Evolutionary conservation across 2,888 invertebrate species (phyloP), one percentile per base, ranked within the genome.

Genomic region (Hypena proboscidalis): DNA sequence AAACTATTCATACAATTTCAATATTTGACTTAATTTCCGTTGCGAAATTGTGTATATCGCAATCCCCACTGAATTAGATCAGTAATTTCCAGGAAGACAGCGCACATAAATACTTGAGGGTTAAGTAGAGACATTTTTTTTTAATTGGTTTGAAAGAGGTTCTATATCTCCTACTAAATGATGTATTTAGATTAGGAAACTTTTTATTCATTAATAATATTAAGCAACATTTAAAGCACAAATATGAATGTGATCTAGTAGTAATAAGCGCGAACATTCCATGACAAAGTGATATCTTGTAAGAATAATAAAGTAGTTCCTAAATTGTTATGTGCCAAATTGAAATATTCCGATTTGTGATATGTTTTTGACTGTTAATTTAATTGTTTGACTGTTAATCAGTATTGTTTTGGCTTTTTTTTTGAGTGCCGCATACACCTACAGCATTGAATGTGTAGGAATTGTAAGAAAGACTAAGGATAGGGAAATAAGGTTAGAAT

Each of bases 271-370:
- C 20, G 10, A 15, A 58, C 52, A 64, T 63, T 59, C 64, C 60
- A 55, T 44, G 31, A 57, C 29, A 36, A 36, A 58, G 59, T 66
- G 59, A 63, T 64, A 66, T 41, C 54, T 54, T 42, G 50, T 20
- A 27, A 10, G 9, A 21, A 20, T 23, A 17, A 27, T 33, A 23
- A 52, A 39, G 31, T 44, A 44, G 56, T 68, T 62, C 58, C 50
- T 65, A 47, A 61, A 58, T 48, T 26, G 21, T 58, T 35, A 27
- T 44, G 58, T 72, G 74, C 67, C 67, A 70, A 68, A 70, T 71
- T 62, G 34, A 41, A 31, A 51, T 52, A 53, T 32, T 35, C 20
- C 33, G 15, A 4, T 45, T 55, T 58, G 62, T 57, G 63, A 62
- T 58, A 47, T 40, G n/a, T 33, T 25, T 40, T 33, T 50, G 38